Base-by-base conservation (phyloP, 2,113 vertebrate genomes). In the Cephalopholis sonnerati region DNA sequence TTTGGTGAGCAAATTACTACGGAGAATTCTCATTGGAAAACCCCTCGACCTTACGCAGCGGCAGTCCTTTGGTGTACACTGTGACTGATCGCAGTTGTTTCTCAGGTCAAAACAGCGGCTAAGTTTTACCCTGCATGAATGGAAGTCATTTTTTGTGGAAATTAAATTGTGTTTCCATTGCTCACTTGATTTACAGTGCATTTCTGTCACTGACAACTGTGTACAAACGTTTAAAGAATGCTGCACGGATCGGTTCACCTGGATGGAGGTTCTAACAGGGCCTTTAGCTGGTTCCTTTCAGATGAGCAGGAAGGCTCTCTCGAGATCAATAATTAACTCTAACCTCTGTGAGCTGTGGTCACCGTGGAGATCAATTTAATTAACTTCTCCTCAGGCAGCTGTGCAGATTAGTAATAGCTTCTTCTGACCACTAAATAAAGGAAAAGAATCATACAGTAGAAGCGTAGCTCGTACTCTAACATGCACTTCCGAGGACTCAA, bases 321-420 rank as follows among this genome's bases (percentile, higher is more conserved):
- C 65, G 55, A 72, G 70, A 85, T 90, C 77, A 85, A 87, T 88
- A 81, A 79, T 82, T 71, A 85, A 81, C 24, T 73, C 29, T 53
- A 76, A 77, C 65, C 79, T 73, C 63, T 6, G 18, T 24, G 58
- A 51, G 32, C 64, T 78, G 57, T 76, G 71, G 71, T 77, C 59
- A 69, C 55, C 41, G 15, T 67, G 24, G 27, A 3, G 8, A 67
- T 79, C 36, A 61, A 41, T 84, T 79, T 83, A 67, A 84, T 86
- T 83, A 10, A 73, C 59, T 57, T 69, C 27, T 72, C 53, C 15
- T 46, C n/a, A 39, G 61, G 53, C 25, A 53, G 61, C 59, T 53
- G 53, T 68, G 50, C 44, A 54, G 50, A 82, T 81, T 67, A 73
- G 44, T 4, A n/a, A 73, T 67, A 27, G 41, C 74, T 85, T 83